phyloP scores from a whole-genome alignment of 92 coral and sea anemone genomes.

The Nematostella vectensis region DNA sequence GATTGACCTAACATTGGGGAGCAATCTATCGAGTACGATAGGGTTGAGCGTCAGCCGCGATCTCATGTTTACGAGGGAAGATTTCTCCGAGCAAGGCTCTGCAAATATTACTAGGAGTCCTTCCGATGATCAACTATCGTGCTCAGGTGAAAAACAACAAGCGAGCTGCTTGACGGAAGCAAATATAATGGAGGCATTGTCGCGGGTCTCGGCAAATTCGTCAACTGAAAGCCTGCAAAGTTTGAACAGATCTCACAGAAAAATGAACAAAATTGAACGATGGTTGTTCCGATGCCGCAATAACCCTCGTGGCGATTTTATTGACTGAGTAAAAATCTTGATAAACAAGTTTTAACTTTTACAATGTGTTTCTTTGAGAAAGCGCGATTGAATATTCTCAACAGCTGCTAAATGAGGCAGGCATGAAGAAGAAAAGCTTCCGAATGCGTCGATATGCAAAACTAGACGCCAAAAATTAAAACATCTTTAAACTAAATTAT shows the following conservation, averaged over 20 bases:
- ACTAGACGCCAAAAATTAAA: too few species aligned
- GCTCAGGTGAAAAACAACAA: slow-evolving; percentile 30
- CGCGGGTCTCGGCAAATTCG: slow-evolving; percentile 40
- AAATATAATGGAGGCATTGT: slow-evolving; percentile 54
- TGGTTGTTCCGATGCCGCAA: slow-evolving; percentile 71
- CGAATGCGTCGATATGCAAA: too few species aligned
- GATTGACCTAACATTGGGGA: slow-evolving; percentile 29
- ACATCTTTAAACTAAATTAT: too few species aligned
- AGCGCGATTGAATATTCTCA: too few species aligned
- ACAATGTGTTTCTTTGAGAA: too few species aligned
- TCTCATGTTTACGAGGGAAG: slow-evolving; percentile 41
- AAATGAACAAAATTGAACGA: slow-evolving; percentile 58
- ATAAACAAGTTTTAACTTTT: not conserved
- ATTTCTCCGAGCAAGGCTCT: slow-evolving; percentile 60
- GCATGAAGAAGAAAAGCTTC: too few species aligned
- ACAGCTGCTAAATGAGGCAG: too few species aligned
- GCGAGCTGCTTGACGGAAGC: slow-evolving; percentile 44
- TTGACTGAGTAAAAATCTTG: slow-evolving; percentile 4
- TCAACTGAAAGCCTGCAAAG: slow-evolving; percentile 69
- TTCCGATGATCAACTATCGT: slow-evolving; percentile 68
- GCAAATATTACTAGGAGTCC: slow-evolving; percentile 67
- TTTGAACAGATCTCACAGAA: slow-evolving; percentile 40
- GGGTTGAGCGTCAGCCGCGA: slow-evolving; percentile 83
- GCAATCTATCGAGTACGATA: slow-evolving; percentile 53
- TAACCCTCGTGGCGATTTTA: slow-evolving; percentile 21